Evolutionary conservation across 2,113 vertebrate genomes (phyloP), one percentile per base, ranked within the genome.

Genomic region (Hoplias malabaricus): DNA sequence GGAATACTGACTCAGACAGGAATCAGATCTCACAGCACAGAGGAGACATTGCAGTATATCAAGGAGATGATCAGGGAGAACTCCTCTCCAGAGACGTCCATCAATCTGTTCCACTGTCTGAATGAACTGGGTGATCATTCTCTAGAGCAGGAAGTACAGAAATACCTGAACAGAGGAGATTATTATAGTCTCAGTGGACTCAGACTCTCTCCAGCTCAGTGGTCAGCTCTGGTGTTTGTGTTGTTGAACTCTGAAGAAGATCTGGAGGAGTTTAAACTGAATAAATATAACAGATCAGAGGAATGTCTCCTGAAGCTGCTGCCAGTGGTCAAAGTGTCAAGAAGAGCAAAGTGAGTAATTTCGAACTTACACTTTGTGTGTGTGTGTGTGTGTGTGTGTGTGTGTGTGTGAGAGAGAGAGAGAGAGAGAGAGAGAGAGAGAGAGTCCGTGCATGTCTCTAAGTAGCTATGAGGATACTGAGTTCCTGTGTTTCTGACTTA

Each of bases 281-380:
- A 36, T n/a, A 38, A 70, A 29, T 77, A 62, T 27, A 5, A 33
- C 27, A 53, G 31, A 14, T 0, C 36, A 0, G 21, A 63, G 4
- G 31, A 57, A 16, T 25, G 21, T 34, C 2, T 75, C 5, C 36
- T 0, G 16, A 78, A 70, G 4, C 36, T 79, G 5, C 46, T 79
- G 13, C 48, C 77, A 34, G 59, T 79, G 23, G 11, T 72, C 40
- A 38, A 42, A 33, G 33, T 31, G 33, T 79, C 46, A 7, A 73
- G 33, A 70, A 70, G 21, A 70, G 76, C 59, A 40, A 2, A 70
- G 77, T 78, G 43, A 65, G 77, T 79, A 14, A 34, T n/a, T 50
- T n/a, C 21, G 27, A 31, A 40, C n/a, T 19, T 27, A 31, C 11
- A 42, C 2, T 34, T n/a, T n/a, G n/a, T n/a, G n/a, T n/a, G n/a